Percentiles rank a stretch among this genome's conserved stretches.
phyloP scores from a whole-genome alignment of 2,797 vertebrate genomes.

The Chelidonichthys spinosus region DNA sequence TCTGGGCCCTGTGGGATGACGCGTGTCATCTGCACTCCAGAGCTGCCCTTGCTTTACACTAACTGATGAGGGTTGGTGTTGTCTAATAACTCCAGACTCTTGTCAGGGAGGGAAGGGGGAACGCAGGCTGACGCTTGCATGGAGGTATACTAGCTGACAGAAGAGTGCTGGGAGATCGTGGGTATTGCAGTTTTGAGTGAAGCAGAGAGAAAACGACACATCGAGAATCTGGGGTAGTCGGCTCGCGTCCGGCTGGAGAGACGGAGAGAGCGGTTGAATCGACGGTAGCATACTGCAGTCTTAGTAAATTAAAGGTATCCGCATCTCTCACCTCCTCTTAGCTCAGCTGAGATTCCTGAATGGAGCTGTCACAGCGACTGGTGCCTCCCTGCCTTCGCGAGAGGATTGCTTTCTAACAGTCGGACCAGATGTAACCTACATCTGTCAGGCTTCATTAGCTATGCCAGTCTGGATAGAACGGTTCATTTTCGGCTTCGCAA shows the following conservation, averaged over 20 bases:
- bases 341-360: constrained; percentile 49
- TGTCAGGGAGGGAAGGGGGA: constrained; percentile 13
- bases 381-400: constrained; percentile 55
- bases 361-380: constrained; percentile 65
- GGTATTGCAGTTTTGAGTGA: constrained; percentile 40
- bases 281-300: constrained; percentile 35
- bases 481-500: constrained; percentile 51
- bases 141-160: constrained; percentile 47
- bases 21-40: constrained; percentile 58
- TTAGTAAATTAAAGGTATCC: constrained; percentile 66
- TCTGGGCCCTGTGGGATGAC: constrained; percentile 53
- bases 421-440: constrained; percentile 80
- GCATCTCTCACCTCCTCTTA: constrained; percentile 48
- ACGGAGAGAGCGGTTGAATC: constrained; percentile 42
- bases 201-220: constrained; percentile 31
- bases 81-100: constrained; percentile 69
- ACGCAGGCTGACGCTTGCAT: constrained; percentile 49
- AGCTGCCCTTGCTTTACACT: constrained; percentile 58
- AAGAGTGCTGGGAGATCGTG: constrained; percentile 36
- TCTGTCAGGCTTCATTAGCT: constrained; percentile 80
- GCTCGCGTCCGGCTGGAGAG: constrained; percentile 32
- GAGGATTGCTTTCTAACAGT: constrained; percentile 64
- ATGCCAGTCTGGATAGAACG: constrained; percentile 51
- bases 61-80: constrained; percentile 67
- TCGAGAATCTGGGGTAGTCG: constrained; percentile 41